Conservation (phyloP, 1,140 invertebrate species). For the Myzus persicae region DNA sequence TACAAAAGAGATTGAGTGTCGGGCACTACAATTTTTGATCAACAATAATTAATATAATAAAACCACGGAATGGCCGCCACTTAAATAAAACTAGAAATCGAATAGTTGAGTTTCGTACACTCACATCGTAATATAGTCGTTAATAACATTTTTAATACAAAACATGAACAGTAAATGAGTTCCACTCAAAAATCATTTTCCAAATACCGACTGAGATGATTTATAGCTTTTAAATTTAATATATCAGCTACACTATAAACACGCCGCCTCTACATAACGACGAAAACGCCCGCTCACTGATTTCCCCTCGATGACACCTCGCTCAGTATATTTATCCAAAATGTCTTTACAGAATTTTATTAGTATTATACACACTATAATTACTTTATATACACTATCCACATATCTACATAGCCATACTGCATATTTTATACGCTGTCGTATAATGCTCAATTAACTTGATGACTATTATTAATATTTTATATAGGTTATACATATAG, state of each 20-base stretch:
- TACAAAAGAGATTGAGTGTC: background rate
- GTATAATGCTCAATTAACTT: background rate
- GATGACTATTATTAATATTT: background rate
- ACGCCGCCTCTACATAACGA: background rate
- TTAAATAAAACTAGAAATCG: background rate
- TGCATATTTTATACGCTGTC: background rate
- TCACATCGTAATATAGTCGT: background rate
- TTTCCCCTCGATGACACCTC: background rate
- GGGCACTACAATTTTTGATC: background rate
- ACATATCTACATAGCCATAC: background rate
- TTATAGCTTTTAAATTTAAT: constrained; percentile 35
- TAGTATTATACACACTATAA: background rate
- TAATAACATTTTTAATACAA: background rate
- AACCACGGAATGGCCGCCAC: background rate
- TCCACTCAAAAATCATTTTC: constrained; percentile 15
- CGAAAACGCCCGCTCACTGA: background rate
- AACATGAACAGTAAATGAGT: background rate
- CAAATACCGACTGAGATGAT: background rate
- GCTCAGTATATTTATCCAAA: background rate
- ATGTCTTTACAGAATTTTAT: background rate
- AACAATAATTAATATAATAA: background rate
- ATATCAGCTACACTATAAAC: background rate
- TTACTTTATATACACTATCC: background rate
- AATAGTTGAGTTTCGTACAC: background rate
- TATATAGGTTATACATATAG: too few species aligned